A percentile compares a stretch with the other conserved stretches of the same genome.
These are phyloP conservation scores for Stomorhina lunata DNA, from an alignment of 2,888 invertebrate species.

Conservation along the genomic window DNA sequence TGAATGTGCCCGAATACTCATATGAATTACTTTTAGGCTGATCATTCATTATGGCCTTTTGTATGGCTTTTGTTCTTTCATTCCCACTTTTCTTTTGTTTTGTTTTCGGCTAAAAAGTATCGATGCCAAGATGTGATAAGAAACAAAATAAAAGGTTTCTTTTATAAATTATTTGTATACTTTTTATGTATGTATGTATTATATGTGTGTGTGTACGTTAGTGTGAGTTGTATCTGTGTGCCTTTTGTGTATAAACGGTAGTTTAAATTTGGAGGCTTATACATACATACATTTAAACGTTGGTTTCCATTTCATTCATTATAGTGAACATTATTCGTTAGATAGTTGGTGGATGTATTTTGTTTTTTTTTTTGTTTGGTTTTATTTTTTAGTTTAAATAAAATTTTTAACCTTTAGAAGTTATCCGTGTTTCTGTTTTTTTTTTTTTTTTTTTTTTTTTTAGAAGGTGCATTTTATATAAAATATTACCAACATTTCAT, in stretches of 20 bases:
- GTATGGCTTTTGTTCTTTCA: constrained; percentile 46
- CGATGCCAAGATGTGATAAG: constrained; percentile 61
- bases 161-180: constrained; percentile 23
- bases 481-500: constrained; percentile 14
- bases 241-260: neutral
- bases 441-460: constrained; percentile 4
- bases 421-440: constrained; percentile 2
- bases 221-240: neutral
- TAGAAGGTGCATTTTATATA: constrained; percentile 39
- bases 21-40: constrained; percentile 55
- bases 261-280: neutral
- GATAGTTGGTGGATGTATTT: constrained; percentile 7
- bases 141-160: constrained; percentile 53
- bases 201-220: neutral
- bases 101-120: constrained; percentile 59
- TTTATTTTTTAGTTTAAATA: neutral
- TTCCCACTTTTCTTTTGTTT: constrained; percentile 47
- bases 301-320: constrained; percentile 48
- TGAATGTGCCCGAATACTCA: too few species aligned
- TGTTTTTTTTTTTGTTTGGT: neutral
- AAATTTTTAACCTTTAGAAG: constrained; percentile 37
- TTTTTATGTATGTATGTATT: neutral
- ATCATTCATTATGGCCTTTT: constrained; percentile 58
- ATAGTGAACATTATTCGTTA: constrained; percentile 1
- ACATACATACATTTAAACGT: too few species aligned